These are phyloP conservation scores for Aphaenogaster ashmeadi DNA, from an alignment of 1,140 invertebrate species.

Conservation along the genomic window DNA sequence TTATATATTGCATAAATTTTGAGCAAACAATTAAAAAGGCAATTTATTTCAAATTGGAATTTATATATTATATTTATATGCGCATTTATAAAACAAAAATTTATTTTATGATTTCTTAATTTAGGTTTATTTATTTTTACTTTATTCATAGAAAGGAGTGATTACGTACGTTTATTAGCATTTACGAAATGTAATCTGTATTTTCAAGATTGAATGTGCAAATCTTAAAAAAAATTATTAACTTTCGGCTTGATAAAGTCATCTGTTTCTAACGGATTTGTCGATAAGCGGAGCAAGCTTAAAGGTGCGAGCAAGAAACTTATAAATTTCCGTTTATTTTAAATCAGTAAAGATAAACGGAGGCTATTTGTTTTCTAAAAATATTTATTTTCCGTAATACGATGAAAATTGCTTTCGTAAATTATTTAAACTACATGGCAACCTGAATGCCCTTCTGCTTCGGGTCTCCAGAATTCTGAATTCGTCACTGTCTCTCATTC, in stretches of 20 bases:
- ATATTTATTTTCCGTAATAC: neutral
- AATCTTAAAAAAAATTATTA: neutral
- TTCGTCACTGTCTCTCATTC: constrained; percentile 40
- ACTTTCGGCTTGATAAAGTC: neutral
- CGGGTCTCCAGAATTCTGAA: constrained; percentile 31
- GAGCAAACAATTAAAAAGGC: neutral
- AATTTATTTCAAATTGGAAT: neutral
- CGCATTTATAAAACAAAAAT: neutral
- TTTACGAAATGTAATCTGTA: neutral
- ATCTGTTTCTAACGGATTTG: neutral
- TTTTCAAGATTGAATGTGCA: neutral
- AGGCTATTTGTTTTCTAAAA: neutral
- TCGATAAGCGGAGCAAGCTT: neutral
- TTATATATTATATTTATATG: neutral
- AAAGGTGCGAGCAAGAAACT: neutral
- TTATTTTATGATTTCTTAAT: constrained; percentile 2
- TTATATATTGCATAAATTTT: neutral
- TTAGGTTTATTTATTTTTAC: neutral
- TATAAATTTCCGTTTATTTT: neutral
- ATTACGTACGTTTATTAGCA: neutral
- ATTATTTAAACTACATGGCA: neutral
- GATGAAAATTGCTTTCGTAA: constrained; percentile 4
- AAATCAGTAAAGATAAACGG: neutral
- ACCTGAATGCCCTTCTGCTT: neutral
- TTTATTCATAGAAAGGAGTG: neutral